Base-by-base conservation (phyloP, 2,113 vertebrate species). In the Hippoglossus stenolepis region DNA sequence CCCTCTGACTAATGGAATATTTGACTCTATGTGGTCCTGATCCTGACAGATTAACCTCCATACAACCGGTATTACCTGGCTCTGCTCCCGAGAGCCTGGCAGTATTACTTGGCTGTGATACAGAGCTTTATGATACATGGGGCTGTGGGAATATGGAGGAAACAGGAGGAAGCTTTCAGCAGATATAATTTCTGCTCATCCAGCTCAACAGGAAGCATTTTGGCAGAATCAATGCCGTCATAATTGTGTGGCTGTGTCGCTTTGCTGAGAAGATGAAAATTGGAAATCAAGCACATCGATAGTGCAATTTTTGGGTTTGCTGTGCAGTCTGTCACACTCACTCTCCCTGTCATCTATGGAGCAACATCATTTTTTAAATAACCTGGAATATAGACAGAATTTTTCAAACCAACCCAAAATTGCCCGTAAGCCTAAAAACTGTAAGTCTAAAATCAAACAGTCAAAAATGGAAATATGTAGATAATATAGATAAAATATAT, bases 81-180 rank as follows among this genome's bases (percentile, higher is more conserved):
- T 76, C 40, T 26, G 69, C 43, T 73, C 57, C 74, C 6, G 3
- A 61, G 38, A 73, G 51, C 21, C 11, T 1, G 38, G 28, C 5
- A 31, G 21, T 20, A 57, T 17, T 5, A 75, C 53, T 26, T 73
- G 57, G 77, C 67, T 51, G 69, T 11, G 12, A 75, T 59, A 63
- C 70, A 70, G 24, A 58, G 38, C 24, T 69, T 77, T 70, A 73
- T 83, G 64, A 63, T 24, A 38, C 77, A 76, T 24, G 21, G 13
- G 57, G 57, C 12, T 26, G 23, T 15, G 26, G 59, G 15, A 9
- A 61, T 35, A 35, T 20, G 51, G 51, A 9, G 51, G 20, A 73
- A 75, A 67, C 73, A 80, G 70, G 76, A 57, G 76, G 66, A 79
- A 20, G 67, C 81, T 66, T 65, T 85, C 59, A 77, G 68, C 53